Evolutionary conservation across 2,797 vertebrate genomes (phyloP).

Genomic region (Oreonectes daqikongensis): DNA sequence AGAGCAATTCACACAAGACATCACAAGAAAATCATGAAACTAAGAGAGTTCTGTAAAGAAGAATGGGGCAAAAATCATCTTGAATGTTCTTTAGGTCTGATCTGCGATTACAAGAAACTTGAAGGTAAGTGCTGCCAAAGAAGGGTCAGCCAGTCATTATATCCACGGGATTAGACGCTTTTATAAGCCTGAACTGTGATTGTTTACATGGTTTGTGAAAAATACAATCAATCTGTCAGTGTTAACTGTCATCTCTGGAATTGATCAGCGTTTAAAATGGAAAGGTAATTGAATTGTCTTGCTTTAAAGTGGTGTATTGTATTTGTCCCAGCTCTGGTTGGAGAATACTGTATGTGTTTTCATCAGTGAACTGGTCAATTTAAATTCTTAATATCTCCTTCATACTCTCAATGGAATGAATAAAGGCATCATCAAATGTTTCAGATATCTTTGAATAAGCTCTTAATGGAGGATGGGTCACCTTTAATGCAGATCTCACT

Average conservation of each 20-base stretch:
- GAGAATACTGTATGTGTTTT: no score
- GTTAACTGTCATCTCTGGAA: not conserved
- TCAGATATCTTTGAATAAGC: slow-evolving; percentile 24
- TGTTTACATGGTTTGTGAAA: not conserved
- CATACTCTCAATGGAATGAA: no score
- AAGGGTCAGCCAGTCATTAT: not conserved
- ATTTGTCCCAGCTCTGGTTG: no score
- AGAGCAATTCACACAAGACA: not conserved
- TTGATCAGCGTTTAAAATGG: not conserved
- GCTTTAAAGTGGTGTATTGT: no score
- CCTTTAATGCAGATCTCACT: slow-evolving; percentile 23
- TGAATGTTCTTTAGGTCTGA: not conserved
- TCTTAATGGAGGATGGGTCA: slow-evolving; percentile 43
- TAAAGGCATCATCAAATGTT: slow-evolving; percentile 45
- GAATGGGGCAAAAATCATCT: not conserved
- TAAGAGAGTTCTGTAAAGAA: not conserved
- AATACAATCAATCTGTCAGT: not conserved
- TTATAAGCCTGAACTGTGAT: not conserved
- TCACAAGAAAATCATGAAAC: not conserved
- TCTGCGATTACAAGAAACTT: not conserved
- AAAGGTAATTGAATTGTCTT: no score
- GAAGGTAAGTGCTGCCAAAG: not conserved
- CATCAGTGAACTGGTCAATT: not conserved
- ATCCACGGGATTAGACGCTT: not conserved
- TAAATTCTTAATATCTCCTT: not conserved